Conservation (phyloP, 2,113 vertebrate species). For the Strix uralensis region DNA sequence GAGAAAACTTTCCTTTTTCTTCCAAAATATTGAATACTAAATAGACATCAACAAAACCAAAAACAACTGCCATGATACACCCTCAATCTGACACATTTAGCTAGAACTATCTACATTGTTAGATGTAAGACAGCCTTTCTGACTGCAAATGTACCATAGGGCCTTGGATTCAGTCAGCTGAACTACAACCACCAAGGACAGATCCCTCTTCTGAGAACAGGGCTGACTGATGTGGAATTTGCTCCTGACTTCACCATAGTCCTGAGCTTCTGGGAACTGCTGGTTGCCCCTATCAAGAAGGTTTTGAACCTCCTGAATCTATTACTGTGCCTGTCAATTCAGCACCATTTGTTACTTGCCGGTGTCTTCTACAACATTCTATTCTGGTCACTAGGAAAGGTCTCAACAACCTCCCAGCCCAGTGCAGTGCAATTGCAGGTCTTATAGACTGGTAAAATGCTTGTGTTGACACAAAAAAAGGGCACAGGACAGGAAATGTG, state of each 20-base stretch:
- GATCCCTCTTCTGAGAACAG: not conserved
- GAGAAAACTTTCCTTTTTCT: not conserved
- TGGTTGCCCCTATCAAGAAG: not conserved
- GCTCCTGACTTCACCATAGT: not conserved
- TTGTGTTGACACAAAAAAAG: not conserved
- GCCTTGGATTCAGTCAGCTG: not conserved
- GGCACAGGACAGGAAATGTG: not conserved
- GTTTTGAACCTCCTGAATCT: not conserved
- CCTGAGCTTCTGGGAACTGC: not conserved
- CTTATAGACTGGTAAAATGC: not conserved
- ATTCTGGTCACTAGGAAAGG: not conserved
- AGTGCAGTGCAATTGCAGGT: not conserved
- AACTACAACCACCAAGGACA: not conserved
- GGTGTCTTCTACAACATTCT: not conserved
- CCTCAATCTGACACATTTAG: not conserved
- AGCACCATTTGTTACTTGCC: not conserved
- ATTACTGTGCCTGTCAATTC: not conserved
- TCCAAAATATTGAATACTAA: not conserved
- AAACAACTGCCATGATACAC: not conserved
- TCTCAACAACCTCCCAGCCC: not conserved
- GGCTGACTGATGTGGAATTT: not conserved
- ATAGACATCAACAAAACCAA: not conserved
- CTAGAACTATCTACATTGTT: not conserved
- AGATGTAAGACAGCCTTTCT: not conserved
- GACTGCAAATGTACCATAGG: not conserved